phyloP scores from a whole-genome alignment of 2,113 vertebrate species.

The Pyrgilauda ruficollis region DNA sequence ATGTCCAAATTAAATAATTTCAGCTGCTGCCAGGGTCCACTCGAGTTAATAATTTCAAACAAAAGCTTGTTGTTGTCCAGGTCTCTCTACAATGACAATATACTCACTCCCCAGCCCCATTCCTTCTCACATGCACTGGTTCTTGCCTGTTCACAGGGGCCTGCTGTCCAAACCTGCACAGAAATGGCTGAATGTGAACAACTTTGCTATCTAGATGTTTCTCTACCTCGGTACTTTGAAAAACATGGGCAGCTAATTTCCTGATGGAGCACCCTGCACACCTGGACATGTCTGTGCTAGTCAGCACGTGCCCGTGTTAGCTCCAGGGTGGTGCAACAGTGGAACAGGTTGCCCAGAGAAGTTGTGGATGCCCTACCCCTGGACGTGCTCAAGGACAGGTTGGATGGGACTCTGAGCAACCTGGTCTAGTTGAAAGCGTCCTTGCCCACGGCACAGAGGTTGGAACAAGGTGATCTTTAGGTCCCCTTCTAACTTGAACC shows the following conservation, averaged over 20 bases:
- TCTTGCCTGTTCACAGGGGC: not conserved
- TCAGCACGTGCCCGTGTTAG: fast-evolving
- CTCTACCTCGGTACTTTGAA: not conserved
- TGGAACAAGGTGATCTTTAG: not conserved
- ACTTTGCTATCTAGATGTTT: not conserved
- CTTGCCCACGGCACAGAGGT: not conserved
- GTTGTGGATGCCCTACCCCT: not conserved
- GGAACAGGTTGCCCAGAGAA: not conserved
- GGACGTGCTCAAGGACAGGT: not conserved
- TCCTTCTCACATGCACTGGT: fast-evolving
- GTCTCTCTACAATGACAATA: not conserved
- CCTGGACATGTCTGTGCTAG: not conserved
- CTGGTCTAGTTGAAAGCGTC: not conserved
- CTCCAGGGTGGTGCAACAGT: not conserved
- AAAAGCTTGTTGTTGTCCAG: not conserved
- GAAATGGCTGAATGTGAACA: not conserved
- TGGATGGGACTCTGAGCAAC: not conserved
- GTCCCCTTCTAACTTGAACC: not conserved
- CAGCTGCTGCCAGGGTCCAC: not conserved
- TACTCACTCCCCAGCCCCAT: not conserved
- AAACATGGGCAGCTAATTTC: not conserved
- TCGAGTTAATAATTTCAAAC: not conserved
- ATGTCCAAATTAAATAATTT: not conserved
- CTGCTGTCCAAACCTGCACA: not conserved
- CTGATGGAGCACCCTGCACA: fast-evolving